Conservation (phyloP, 2,888 invertebrate genomes). For the Caenorhabditis uteleia region DNA sequence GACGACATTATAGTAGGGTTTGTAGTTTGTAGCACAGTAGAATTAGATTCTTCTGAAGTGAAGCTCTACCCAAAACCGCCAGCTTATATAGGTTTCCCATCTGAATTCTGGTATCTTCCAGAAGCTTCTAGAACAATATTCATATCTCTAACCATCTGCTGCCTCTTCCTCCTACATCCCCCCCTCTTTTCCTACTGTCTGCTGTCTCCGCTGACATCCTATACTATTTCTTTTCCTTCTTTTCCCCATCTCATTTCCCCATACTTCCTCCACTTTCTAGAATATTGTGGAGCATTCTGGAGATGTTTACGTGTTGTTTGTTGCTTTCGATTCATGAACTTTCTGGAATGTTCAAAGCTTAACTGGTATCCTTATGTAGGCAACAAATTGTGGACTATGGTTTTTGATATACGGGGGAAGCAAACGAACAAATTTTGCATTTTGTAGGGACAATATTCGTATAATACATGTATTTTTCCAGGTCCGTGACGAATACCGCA, state of each 20-base stretch:
- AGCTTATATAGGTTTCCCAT: conserved; percentile 2
- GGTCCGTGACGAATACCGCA: conserved; percentile 96
- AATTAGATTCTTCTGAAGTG: background rate
- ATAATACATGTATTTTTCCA: conserved; percentile 69
- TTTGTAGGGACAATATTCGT: too few species aligned
- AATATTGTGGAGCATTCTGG: conserved; percentile 6
- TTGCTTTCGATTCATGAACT: background rate
- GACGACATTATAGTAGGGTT: conserved; percentile 33
- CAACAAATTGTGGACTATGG: too few species aligned
- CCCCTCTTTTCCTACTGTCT: background rate
- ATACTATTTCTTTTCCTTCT: background rate
- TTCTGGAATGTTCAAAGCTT: too few species aligned
- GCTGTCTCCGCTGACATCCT: background rate
- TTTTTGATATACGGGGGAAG: too few species aligned
- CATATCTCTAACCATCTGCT: background rate
- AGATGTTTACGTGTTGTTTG: background rate
- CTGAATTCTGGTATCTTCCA: conserved; percentile 2
- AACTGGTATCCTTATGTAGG: too few species aligned
- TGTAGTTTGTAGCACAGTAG: background rate
- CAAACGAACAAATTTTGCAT: background rate
- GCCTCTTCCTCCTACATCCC: background rate
- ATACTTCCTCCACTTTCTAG: background rate
- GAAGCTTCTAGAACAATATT: conserved; percentile 1
- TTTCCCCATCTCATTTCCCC: background rate
- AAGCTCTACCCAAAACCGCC: background rate